A percentile compares a stretch with the other conserved stretches of the same genome.
Conservation (phyloP, 2,113 vertebrate genomes). For the Laticauda colubrina region DNA sequence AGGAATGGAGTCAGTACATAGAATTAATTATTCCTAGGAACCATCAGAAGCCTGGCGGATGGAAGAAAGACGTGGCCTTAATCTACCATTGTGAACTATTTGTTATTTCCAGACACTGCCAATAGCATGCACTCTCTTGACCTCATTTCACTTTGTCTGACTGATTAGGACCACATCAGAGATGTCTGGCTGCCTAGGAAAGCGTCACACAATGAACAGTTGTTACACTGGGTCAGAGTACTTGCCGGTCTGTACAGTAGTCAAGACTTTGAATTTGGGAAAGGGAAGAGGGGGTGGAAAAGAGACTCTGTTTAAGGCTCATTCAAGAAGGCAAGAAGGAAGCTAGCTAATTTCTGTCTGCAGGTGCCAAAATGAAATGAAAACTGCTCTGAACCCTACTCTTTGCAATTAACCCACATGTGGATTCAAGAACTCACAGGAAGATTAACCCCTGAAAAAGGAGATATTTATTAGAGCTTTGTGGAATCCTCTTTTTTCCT, state of each 20-base stretch:
- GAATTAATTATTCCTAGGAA: not conserved
- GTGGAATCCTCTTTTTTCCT: not conserved
- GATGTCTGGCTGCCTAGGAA: constrained; percentile 41
- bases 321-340: constrained; percentile 46
- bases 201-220: constrained; percentile 26
- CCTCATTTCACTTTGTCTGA: constrained; percentile 37
- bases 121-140: constrained; percentile 43
- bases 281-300: not conserved
- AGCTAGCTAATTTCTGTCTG: constrained; percentile 39
- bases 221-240: constrained; percentile 29
- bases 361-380: constrained; percentile 28
- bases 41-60: not conserved
- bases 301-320: constrained; percentile 49
- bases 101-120: constrained; percentile 51
- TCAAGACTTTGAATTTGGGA: constrained; percentile 42
- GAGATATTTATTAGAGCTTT: not conserved
- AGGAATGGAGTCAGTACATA: not conserved
- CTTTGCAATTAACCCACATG: constrained; percentile 32
- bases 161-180: constrained; percentile 50
- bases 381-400: constrained; percentile 24
- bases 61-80: not conserved
- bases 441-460: not conserved
- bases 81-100: constrained; percentile 40
- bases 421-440: not conserved
- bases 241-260: constrained; percentile 9